Evolutionary conservation across 2,888 invertebrate genomes (phyloP), one percentile per base, ranked within the genome.

Genomic region (Stegophylla sp.): DNA sequence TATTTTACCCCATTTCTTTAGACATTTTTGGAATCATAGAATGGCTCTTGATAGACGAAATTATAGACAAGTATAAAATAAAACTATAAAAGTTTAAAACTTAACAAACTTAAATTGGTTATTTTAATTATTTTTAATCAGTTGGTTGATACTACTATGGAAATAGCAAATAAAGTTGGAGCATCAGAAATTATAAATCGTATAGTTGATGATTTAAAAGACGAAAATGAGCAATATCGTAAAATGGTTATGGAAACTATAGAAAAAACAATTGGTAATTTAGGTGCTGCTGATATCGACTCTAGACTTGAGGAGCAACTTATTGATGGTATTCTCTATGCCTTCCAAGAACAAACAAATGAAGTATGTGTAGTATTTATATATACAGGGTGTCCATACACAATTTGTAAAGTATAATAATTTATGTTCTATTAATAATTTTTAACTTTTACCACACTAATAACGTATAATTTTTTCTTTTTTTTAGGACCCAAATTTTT

Each of bases 191-290:
- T 99, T 83, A 96, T 99, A 82, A 97, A 96, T 87, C 91, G 98
- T 83, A 96, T 99, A 66, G 99, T 99, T 0, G 99, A 99, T 85
- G 99, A 99, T 88, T 88, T 99, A 82, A 99, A 99, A 88, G 99
- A 99, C 86, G 99, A 99, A 87, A 98, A 98, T 86, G 99, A 99
- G 87, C 97, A 98, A 86, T 99, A 99, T 87, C 91, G 99, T 83
- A 99, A 99, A 89, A 99, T 99, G 99, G 99, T 99, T 3, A 99
- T 99, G 97, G 99, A 99, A 87, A 98, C 98, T 0, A 98, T 99
- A 82, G 99, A 99, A 86, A 98, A 98, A 88, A 97, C 98, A 82
- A 95, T 98, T 91, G 96, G 95, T 4, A 97, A 97, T 87, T 89
- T 98, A 83, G 99, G 99, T 23, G 97, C 98, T 0, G 96, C 97